These are phyloP conservation scores for Antedon bifida DNA, from an alignment of 35 echinoderm and acorn worm species.

Conservation along the genomic window DNA sequence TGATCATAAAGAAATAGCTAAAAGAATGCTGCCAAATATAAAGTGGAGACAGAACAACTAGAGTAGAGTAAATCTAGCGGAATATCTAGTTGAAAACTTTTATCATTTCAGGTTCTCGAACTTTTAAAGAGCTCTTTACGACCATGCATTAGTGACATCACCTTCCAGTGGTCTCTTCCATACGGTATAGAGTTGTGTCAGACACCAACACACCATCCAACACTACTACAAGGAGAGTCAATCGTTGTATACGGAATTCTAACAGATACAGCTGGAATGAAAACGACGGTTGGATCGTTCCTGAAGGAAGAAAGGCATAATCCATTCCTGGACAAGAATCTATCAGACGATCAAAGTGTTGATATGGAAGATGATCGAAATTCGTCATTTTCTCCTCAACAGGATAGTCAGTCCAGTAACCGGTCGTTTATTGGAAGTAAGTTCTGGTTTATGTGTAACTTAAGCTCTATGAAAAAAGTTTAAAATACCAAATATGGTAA, in stretches of 20 bases:
- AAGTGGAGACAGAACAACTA: too few species aligned
- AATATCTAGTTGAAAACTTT: not conserved
- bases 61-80: too few species aligned
- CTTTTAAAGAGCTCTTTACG: conserved; percentile 53
- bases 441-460: not conserved
- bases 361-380: conserved; percentile 41
- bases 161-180: conserved; percentile 64
- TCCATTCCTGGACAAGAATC: conserved; percentile 28
- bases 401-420: not conserved
- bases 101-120: conserved; percentile 38
- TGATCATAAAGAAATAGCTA: too few species aligned
- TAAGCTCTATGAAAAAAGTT: too few species aligned
- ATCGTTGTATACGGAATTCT: conserved; percentile 86
- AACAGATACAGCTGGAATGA: conserved; percentile 57
- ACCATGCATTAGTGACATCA: conserved; percentile 77
- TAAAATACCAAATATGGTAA: too few species aligned
- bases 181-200: conserved; percentile 67
- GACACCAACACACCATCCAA: conserved; percentile 38
- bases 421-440: not conserved
- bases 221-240: conserved; percentile 56
- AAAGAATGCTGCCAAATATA: too few species aligned
- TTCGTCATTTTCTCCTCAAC: not conserved
- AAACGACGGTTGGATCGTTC: conserved; percentile 70
- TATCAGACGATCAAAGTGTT: conserved; percentile 46
- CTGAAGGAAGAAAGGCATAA: conserved; percentile 51